These are phyloP conservation scores for Oxyruncus cristatus DNA, from an alignment of 2,113 vertebrate species.

Conservation along the genomic window DNA sequence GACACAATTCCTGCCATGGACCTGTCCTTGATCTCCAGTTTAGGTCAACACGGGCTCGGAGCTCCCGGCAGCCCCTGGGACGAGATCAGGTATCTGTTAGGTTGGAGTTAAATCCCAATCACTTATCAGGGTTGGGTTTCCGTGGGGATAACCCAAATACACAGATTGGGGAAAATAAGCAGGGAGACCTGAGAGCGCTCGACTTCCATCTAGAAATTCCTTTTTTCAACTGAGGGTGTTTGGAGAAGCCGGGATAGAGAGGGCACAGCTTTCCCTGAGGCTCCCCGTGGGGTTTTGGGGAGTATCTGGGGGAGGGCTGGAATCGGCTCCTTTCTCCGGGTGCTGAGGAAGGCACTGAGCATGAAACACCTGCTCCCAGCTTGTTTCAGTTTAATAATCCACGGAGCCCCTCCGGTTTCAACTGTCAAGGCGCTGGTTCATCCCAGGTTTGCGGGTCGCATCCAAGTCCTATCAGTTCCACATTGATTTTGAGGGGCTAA, in stretches of 20 bases:
- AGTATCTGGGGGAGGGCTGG: fast-evolving
- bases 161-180: fast-evolving
- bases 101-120: not conserved
- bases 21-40: fast-evolving
- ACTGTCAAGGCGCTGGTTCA: not conserved
- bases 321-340: not conserved
- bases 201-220: not conserved
- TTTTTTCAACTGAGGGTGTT: not conserved
- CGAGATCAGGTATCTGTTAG: not conserved
- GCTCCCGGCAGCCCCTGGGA: fast-evolving
- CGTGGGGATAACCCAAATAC: not conserved
- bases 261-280: not conserved
- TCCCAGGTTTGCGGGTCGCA: not conserved
- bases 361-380: not conserved
- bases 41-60: fast-evolving
- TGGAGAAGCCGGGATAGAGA: not conserved
- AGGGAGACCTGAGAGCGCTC: not conserved
- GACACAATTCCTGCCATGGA: not conserved
- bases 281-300: fast-evolving
- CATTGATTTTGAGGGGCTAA: not conserved
- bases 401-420: fast-evolving
- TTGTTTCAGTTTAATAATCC: conserved; percentile 3
- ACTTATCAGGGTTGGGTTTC: not conserved
- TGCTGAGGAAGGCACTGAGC: not conserved
- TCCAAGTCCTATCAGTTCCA: conserved; percentile 15